Evolutionary conservation across 1,140 invertebrate genomes (phyloP).

Genomic region (Drosophila nebulosa): DNA sequence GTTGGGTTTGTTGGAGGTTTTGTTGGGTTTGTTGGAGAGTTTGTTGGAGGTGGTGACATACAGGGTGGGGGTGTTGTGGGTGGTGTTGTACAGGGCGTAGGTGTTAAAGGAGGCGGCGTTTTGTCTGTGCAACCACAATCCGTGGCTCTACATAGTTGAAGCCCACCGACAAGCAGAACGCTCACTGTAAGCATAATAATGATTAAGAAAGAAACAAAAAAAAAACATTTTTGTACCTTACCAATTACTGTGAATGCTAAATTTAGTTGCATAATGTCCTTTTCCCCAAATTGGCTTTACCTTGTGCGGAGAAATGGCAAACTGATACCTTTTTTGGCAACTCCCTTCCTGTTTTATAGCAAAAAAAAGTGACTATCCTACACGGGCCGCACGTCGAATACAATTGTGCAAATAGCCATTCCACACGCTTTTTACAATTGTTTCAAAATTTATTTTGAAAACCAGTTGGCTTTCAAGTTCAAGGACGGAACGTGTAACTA

Average conservation of each 20-base stretch:
- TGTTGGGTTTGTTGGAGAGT: not conserved
- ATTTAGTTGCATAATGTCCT: conserved; percentile 12
- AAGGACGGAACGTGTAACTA: not conserved
- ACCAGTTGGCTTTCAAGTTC: not conserved
- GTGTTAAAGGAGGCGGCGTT: too few relatives aligned
- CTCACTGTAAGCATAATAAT: not conserved
- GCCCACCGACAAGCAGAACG: not conserved
- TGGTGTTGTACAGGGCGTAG: too few relatives aligned
- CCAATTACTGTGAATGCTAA: conserved; percentile 9
- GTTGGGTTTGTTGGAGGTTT: not conserved
- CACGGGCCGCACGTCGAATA: not conserved
- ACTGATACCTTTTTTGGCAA: conserved; percentile 20
- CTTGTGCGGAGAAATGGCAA: not conserved
- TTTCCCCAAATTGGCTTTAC: not conserved
- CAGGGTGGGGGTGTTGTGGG: not conserved
- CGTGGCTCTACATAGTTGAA: not conserved
- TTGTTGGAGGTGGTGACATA: not conserved
- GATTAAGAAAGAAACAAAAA: not conserved
- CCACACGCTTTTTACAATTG: not conserved
- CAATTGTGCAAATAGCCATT: not conserved
- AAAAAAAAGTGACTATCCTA: not conserved
- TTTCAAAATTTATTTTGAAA: not conserved
- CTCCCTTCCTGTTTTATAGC: conserved; percentile 14
- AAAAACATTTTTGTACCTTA: not conserved
- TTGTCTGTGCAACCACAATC: not conserved